Evolutionary conservation across 37 sponge, comb jelly and placozoan species (phyloP), one percentile per base, ranked within the genome.

Genomic region (Beroe ovata): DNA sequence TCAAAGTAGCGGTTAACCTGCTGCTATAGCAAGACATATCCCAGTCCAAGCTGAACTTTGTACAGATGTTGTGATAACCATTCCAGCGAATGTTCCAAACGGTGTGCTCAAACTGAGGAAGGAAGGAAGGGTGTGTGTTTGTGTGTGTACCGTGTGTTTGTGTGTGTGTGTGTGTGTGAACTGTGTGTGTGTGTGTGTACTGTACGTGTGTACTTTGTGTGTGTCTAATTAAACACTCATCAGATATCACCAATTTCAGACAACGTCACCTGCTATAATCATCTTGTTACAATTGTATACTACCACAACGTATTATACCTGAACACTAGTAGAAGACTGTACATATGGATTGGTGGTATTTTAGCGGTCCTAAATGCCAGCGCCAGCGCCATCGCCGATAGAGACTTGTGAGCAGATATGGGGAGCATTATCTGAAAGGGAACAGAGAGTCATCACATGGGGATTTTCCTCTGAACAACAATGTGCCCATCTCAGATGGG

Each of bases 371-470:
- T 77, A 54, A 77, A 77, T n/a, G 54, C n/a, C 3, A 77, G 84
- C 41, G 84, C 38, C 28, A 77, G 84, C 4, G 84, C 54, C 84
- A 77, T 77, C 8, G 84, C 84, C n/a, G 84, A 30, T 28, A 77
- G 84, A 23, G 84, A 77, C 38, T 77, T 77, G 84, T 77, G 84
- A 14, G 84, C 84, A 77, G 84, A 11, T 39, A 77, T 77, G 26
- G 84, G 84, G 23, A 77, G 38, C 84, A 77, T 77, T 25, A 77
- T 77, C 84, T 77, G 84, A 21, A 23, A 29, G 25, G 38, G 19
- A 29, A 1, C 26, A 36, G n/a, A 22, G 11, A 25, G 64, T 63
- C 28, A 63, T 63, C 26, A 22, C 11, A n/a, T n/a, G n/a, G n/a
- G n/a, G n/a, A n/a, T n/a, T n/a, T n/a, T n/a, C n/a, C n/a, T n/a